These are phyloP conservation scores for Sipha maydis DNA, from an alignment of 2,888 invertebrate genomes.

Conservation along the genomic window DNA sequence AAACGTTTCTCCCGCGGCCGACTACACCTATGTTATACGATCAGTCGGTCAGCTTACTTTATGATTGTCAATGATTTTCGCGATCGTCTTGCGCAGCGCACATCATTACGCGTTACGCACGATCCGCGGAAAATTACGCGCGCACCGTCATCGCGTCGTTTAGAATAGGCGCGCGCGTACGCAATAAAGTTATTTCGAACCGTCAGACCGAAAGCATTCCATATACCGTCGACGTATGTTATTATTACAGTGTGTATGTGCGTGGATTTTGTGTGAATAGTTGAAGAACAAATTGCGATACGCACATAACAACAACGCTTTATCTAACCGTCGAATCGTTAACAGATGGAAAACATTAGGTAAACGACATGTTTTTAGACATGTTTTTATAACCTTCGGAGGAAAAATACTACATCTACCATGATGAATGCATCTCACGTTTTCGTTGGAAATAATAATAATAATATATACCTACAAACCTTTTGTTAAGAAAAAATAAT, in stretches of 20 bases:
- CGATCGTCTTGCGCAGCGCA: too few relatives aligned
- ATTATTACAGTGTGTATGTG: too few relatives aligned
- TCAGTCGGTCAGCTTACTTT: too few relatives aligned
- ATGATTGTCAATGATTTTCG: too few relatives aligned
- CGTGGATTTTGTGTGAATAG: not conserved
- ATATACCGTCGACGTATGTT: too few relatives aligned
- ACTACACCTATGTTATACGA: too few relatives aligned
- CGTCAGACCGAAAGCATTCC: not conserved
- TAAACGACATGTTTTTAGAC: not conserved
- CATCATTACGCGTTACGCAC: too few relatives aligned
- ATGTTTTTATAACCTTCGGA: slow-evolving; percentile 24
- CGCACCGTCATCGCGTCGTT: too few relatives aligned
- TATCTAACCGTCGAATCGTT: not conserved
- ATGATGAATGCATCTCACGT: not conserved
- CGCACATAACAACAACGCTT: not conserved
- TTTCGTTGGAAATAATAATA: not conserved
- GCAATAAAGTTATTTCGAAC: not conserved
- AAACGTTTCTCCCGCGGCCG: too few relatives aligned
- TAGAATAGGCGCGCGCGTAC: not conserved
- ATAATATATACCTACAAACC: slow-evolving; percentile 1
- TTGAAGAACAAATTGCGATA: not conserved
- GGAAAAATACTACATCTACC: not conserved
- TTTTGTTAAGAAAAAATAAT: not conserved
- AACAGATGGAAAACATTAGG: slow-evolving; percentile 3
- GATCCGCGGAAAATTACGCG: too few relatives aligned